These are phyloP conservation scores for Anguilla japonica DNA, from an alignment of 2,113 vertebrate species.

Conservation along the genomic window DNA sequence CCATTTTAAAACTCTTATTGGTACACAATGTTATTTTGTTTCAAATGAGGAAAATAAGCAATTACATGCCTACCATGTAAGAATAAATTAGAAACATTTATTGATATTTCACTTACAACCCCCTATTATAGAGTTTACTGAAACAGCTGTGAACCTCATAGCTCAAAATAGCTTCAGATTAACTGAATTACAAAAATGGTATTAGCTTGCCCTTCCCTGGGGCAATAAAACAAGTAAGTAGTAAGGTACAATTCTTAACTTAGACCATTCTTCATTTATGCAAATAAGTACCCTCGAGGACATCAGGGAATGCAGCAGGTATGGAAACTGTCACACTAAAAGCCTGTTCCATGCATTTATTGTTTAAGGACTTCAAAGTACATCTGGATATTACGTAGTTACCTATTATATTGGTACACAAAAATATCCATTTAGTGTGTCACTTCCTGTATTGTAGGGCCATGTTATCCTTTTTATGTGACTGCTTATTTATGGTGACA, in stretches of 20 bases:
- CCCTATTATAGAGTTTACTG: background rate
- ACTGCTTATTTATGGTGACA: background rate
- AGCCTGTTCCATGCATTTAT: background rate
- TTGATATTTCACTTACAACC: background rate
- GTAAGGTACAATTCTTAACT: conserved; percentile 8
- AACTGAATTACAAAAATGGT: conserved; percentile 19
- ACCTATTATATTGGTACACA: background rate
- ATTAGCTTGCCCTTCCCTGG: background rate
- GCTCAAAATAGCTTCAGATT: background rate
- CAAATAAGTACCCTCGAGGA: conserved; percentile 5
- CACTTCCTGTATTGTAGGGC: background rate
- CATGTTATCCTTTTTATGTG: background rate
- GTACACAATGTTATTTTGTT: background rate
- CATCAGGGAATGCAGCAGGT: conserved; percentile 8
- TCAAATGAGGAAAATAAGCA: conserved; percentile 15
- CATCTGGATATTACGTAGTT: background rate
- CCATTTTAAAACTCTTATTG: conserved; percentile 13
- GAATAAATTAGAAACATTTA: conserved; percentile 17
- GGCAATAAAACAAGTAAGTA: background rate
- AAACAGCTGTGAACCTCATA: conserved; percentile 1
- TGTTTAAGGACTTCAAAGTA: background rate
- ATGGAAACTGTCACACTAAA: background rate
- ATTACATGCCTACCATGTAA: conserved; percentile 15
- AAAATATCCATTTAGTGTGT: background rate
- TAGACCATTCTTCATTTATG: conserved; percentile 24